These are phyloP conservation scores for Trachelus iudaicus DNA, from an alignment of 2,888 invertebrate species.

Conservation along the genomic window DNA sequence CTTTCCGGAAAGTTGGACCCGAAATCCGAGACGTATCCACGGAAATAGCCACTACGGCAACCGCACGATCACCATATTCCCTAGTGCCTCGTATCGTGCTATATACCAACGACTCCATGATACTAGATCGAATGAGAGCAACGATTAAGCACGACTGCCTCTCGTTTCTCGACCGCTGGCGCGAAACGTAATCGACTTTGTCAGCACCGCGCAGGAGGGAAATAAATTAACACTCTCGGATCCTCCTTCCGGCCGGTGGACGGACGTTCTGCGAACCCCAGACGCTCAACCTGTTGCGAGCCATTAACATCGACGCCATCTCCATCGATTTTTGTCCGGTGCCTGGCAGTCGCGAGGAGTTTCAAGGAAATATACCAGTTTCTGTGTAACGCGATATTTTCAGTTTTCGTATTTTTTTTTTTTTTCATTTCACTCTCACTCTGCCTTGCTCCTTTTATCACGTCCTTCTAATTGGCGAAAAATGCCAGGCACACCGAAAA, in stretches of 20 bases:
- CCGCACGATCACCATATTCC: not conserved
- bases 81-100: not conserved
- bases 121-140: not conserved
- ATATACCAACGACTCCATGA: not conserved
- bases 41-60: not conserved
- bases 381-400: conserved; percentile 1
- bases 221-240: conserved; percentile 4
- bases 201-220: not conserved
- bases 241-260: conserved; percentile 25
- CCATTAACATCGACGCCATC: conserved; percentile 45
- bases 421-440: not conserved
- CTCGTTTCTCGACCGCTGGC: not conserved
- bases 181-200: conserved; percentile 3
- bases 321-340: conserved; percentile 40
- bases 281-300: conserved; percentile 49
- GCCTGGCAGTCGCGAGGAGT: conserved; percentile 15
- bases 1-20: conserved; percentile 28
- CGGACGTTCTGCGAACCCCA: conserved; percentile 35
- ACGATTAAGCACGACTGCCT: not conserved
- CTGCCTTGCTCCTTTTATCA: not conserved
- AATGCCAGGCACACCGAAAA: not conserved
- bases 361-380: not conserved
- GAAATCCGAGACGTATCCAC: not conserved
- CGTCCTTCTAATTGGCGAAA: not conserved
- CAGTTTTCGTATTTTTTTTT: not conserved